Percentiles rank a stretch among this genome's conserved stretches.
Evolutionary conservation across 2,888 invertebrate species (phyloP).

Genomic region (Drosophila mimetica): DNA sequence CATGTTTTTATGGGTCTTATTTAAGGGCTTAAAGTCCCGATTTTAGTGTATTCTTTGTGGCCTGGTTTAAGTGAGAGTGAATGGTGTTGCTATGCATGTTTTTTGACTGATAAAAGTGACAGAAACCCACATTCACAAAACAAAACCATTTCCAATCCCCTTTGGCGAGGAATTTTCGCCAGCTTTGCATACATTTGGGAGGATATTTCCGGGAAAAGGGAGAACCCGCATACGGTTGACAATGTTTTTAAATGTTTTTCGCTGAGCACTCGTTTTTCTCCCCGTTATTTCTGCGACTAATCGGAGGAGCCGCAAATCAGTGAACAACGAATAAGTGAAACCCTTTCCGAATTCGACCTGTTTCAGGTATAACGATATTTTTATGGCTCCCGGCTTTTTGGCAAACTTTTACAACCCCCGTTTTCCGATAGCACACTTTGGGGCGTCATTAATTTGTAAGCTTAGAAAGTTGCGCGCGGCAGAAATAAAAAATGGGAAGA

Average conservation of each 20-base stretch:
- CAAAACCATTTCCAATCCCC: conserved; percentile 10
- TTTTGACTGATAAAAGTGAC: conserved; percentile 40
- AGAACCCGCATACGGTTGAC: conserved; percentile 17
- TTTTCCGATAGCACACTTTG: conserved; percentile 5
- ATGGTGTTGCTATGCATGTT: conserved; percentile 6
- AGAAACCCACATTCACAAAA: conserved; percentile 8
- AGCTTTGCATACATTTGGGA: conserved; percentile 23
- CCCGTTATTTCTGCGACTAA: conserved; percentile 10
- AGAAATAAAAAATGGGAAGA: too few relatives aligned
- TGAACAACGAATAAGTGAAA: conserved; percentile 21
- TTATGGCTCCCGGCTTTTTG: conserved; percentile 5
- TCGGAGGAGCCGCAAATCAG: conserved; percentile 13
- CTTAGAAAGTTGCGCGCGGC: conserved; percentile 25
- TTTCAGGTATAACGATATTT: conserved; percentile 17
- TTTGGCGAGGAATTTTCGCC: conserved; percentile 35
- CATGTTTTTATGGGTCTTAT: neutral
- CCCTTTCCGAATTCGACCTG: neutral
- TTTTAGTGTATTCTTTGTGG: neutral
- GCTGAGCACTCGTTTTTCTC: conserved; percentile 4
- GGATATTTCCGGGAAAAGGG: neutral
- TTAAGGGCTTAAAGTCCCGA: neutral
- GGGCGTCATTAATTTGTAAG: conserved; percentile 59
- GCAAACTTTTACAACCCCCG: conserved; percentile 10
- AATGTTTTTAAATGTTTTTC: conserved; percentile 7
- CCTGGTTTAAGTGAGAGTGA: neutral